Evolutionary conservation across 2,888 invertebrate species (phyloP).

Genomic region (Eucera pruinosa): DNA sequence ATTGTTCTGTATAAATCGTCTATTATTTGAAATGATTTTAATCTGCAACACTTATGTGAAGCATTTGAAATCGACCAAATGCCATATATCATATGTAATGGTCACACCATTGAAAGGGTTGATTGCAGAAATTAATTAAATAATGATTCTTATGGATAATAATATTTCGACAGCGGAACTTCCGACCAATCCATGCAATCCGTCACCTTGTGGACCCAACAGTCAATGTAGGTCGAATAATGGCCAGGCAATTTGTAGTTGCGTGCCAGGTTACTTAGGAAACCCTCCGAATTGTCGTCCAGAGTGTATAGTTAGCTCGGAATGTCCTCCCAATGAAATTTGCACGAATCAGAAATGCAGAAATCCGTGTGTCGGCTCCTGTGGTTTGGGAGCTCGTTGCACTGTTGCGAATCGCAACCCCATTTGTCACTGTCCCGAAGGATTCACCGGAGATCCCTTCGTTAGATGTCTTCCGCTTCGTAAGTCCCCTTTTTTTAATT

Average conservation of each 20-base stretch:
- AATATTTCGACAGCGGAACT: slow-evolving; percentile 30
- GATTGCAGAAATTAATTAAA: too few relatives aligned
- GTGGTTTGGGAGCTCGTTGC: slow-evolving; percentile 91
- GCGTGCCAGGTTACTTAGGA: slow-evolving; percentile 92
- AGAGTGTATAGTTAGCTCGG: slow-evolving; percentile 90
- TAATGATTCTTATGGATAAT: neutral
- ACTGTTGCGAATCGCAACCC: slow-evolving; percentile 93
- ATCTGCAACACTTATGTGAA: too few relatives aligned
- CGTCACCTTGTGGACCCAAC: slow-evolving; percentile 92
- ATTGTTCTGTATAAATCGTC: too few relatives aligned
- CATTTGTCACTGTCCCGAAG: slow-evolving; percentile 90
- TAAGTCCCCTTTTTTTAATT: too few relatives aligned
- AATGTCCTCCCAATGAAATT: slow-evolving; percentile 90
- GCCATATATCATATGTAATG: too few relatives aligned
- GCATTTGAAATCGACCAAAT: too few relatives aligned
- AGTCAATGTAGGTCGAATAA: slow-evolving; percentile 87
- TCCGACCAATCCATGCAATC: slow-evolving; percentile 87
- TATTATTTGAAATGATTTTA: too few relatives aligned
- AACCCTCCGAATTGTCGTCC: slow-evolving; percentile 92
- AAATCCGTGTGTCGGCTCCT: slow-evolving; percentile 92
- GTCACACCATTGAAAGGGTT: too few relatives aligned
- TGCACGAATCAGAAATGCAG: slow-evolving; percentile 93
- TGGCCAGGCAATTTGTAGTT: slow-evolving; percentile 83
- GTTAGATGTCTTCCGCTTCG: slow-evolving; percentile 86
- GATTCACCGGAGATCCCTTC: slow-evolving; percentile 91